Percentiles rank a stretch among this genome's conserved stretches.
Evolutionary conservation across 2,797 vertebrate genomes (phyloP).

Genomic region (Syngnathus acus): DNA sequence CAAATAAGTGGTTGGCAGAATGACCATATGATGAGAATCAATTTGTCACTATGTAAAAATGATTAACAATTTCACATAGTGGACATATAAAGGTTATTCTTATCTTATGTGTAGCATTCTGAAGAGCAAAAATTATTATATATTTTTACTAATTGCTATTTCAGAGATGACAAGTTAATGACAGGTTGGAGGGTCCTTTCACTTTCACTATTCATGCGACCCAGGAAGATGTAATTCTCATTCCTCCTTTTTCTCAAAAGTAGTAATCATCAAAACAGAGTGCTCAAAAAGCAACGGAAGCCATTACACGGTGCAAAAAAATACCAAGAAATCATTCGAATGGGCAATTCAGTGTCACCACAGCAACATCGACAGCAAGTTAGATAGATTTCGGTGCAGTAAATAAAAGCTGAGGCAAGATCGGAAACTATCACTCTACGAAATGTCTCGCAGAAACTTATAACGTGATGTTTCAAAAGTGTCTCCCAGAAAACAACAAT

Average conservation of each 20-base stretch:
- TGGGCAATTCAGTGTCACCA: background rate
- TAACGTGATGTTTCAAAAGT: background rate
- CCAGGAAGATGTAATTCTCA: background rate
- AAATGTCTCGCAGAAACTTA: background rate
- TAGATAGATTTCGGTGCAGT: background rate
- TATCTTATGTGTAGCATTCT: background rate
- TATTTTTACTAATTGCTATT: background rate
- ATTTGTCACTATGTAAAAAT: background rate
- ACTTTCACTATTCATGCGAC: background rate
- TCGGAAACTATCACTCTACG: background rate
- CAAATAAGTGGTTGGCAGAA: background rate
- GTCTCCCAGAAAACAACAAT: background rate
- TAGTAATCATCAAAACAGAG: background rate
- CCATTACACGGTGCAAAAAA: background rate
- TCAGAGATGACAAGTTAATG: slow-evolving; percentile 17
- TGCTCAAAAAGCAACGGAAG: background rate
- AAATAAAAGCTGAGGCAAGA: background rate
- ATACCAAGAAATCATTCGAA: background rate
- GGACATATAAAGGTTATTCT: too few species aligned
- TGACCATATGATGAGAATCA: background rate
- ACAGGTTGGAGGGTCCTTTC: background rate
- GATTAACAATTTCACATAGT: too few species aligned
- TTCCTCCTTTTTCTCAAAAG: background rate
- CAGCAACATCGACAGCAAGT: too few species aligned
- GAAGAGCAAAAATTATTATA: background rate